These are phyloP conservation scores for Drosophila baimaii DNA, from an alignment of 1,140 invertebrate species.

Conservation along the genomic window DNA sequence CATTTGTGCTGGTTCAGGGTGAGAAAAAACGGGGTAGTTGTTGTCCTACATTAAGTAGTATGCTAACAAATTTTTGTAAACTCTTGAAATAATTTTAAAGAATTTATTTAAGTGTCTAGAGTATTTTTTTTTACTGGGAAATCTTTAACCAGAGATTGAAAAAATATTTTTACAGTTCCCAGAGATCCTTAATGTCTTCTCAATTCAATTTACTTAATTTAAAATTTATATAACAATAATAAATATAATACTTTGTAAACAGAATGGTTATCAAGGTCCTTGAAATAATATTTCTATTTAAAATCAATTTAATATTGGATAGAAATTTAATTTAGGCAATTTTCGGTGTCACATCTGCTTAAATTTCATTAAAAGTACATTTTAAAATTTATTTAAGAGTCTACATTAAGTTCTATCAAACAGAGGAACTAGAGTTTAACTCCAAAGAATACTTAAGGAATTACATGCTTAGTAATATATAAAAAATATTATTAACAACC, in stretches of 20 bases:
- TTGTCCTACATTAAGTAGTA: too few relatives aligned
- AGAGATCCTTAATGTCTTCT: not conserved
- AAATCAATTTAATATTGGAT: not conserved
- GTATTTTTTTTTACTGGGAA: too few relatives aligned
- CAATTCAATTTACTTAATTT: not conserved
- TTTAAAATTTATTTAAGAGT: too few relatives aligned
- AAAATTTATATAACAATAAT: too few relatives aligned
- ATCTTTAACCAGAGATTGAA: not conserved
- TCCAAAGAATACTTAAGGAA: not conserved
- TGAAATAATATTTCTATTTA: not conserved
- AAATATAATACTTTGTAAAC: not conserved
- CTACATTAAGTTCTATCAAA: too few relatives aligned
- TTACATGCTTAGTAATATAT: not conserved
- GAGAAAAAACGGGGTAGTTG: too few relatives aligned
- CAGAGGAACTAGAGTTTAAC: not conserved
- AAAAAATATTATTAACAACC: not conserved
- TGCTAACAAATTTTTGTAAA: too few relatives aligned
- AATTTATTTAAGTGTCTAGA: too few relatives aligned
- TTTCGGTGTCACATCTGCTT: not conserved
- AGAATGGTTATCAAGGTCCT: not conserved
- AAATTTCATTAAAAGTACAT: not conserved
- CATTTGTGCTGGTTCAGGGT: conserved; percentile 30
- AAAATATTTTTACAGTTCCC: not conserved
- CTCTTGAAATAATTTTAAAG: not conserved
- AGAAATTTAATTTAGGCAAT: fast-evolving